phyloP scores from a whole-genome alignment of 1,140 invertebrate genomes.

The Papilio dardanus region DNA sequence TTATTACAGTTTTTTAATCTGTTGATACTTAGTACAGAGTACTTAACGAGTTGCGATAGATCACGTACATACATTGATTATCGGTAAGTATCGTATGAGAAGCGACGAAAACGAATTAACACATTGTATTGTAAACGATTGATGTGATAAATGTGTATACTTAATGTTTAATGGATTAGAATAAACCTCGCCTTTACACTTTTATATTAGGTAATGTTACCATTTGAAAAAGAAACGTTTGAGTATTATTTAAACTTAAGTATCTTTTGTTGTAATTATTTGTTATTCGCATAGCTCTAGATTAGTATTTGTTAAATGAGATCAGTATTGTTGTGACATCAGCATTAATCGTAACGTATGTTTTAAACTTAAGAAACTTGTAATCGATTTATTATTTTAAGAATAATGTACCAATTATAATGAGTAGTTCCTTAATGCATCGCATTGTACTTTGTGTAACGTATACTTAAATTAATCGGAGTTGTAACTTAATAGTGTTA shows the following conservation, averaged over 20 bases:
- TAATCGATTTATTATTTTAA: constrained; percentile 29
- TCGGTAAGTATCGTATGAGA: neutral
- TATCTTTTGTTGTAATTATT: constrained; percentile 36
- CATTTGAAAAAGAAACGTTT: constrained; percentile 20
- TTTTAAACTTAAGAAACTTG: constrained; percentile 9
- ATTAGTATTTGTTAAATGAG: constrained; percentile 28
- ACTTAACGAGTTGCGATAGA: constrained; percentile 1
- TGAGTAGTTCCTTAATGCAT: constrained; percentile 29
- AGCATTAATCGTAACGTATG: constrained; percentile 12
- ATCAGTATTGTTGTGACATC: constrained; percentile 37
- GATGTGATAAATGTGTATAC: constrained; percentile 49
- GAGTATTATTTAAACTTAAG: constrained; percentile 34
- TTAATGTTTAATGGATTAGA: constrained; percentile 43
- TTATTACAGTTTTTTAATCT: neutral
- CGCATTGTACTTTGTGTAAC: constrained; percentile 12
- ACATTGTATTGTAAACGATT: neutral
- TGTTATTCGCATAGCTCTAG: constrained; percentile 37
- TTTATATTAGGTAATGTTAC: constrained; percentile 34
- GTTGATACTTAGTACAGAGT: constrained; percentile 7
- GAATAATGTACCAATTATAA: constrained; percentile 21
- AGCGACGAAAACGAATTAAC: neutral
- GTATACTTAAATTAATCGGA: constrained; percentile 1
- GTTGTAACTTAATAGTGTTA: neutral
- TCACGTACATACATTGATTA: neutral
- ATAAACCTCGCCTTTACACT: constrained; percentile 44